A percentile compares a stretch with the other conserved stretches of the same genome.
These are phyloP conservation scores for Parauchenoglanis punctatus DNA, from an alignment of 2,797 vertebrate genomes.

Conservation along the genomic window DNA sequence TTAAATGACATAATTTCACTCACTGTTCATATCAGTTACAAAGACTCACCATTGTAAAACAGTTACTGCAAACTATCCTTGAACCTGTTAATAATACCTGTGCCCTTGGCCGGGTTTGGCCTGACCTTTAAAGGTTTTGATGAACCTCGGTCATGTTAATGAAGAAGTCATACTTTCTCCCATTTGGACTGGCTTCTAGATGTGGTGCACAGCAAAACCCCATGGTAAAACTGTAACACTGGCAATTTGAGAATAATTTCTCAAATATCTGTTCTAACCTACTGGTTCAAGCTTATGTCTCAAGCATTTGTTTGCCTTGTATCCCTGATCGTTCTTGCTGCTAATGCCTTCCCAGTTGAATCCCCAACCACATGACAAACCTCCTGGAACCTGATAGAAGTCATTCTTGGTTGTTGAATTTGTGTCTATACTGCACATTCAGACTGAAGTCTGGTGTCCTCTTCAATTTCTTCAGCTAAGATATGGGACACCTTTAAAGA, in stretches of 20 bases:
- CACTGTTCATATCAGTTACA: not conserved
- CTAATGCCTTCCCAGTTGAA: slow-evolving; percentile 22
- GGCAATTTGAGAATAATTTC: not conserved
- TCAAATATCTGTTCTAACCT: not conserved
- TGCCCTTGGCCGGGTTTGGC: not conserved
- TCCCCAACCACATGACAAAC: not conserved
- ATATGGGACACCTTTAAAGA: not conserved
- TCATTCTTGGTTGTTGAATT: not conserved
- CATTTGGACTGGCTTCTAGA: not conserved
- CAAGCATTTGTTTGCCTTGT: slow-evolving; percentile 10
- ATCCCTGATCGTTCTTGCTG: not conserved
- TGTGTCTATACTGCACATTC: not conserved
- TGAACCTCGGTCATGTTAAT: not conserved
- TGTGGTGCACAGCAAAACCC: not conserved
- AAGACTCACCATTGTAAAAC: not conserved
- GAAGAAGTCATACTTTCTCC: not conserved
- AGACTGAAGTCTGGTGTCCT: not conserved
- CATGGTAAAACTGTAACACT: not conserved
- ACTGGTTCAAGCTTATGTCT: not conserved
- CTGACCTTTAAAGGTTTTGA: not conserved
- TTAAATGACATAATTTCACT: not conserved
- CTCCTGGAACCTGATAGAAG: not conserved
- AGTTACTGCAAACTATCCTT: not conserved
- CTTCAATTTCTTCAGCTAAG: not conserved
- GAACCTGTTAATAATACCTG: not conserved